phyloP scores from a whole-genome alignment of 1,140 invertebrate genomes.

The Conus betulinus region DNA sequence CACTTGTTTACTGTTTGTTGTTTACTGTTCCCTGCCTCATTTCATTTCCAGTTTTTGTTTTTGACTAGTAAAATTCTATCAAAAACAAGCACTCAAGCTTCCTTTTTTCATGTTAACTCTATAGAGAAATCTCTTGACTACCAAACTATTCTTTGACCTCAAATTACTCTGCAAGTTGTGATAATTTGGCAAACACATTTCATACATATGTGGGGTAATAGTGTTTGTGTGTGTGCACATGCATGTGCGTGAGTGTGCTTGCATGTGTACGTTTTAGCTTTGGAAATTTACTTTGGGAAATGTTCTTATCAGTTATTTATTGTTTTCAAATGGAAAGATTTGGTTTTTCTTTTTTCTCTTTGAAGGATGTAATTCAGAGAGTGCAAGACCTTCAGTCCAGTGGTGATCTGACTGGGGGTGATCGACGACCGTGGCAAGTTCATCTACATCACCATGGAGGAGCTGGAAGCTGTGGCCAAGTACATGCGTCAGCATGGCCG shows the following conservation, averaged over 20 bases:
- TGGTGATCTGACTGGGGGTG: constrained; percentile 86
- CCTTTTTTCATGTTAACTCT: no score
- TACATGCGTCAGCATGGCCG: constrained; percentile 97
- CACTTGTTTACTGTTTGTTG: no score
- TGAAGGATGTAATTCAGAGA: constrained; percentile 79
- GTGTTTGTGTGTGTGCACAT: neutral
- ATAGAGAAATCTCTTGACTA: no score
- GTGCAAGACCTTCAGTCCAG: constrained; percentile 90
- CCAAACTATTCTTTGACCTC: no score
- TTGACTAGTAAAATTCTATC: no score
- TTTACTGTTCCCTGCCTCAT: no score
- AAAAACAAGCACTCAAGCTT: no score
- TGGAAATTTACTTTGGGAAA: neutral
- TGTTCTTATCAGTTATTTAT: constrained; percentile 24
- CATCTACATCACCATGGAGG: constrained; percentile 95
- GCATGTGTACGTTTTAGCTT: neutral
- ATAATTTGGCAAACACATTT: no score
- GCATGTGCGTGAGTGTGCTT: no score
- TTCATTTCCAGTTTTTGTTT: no score
- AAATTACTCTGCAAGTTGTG: no score
- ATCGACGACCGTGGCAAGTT: constrained; percentile 99
- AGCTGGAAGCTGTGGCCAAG: constrained; percentile 94
- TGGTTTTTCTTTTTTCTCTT: constrained; percentile 26
- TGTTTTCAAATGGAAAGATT: neutral
- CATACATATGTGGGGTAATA: neutral